These are phyloP conservation scores for Nezara viridula DNA, from an alignment of 2,888 invertebrate genomes.

Conservation along the genomic window DNA sequence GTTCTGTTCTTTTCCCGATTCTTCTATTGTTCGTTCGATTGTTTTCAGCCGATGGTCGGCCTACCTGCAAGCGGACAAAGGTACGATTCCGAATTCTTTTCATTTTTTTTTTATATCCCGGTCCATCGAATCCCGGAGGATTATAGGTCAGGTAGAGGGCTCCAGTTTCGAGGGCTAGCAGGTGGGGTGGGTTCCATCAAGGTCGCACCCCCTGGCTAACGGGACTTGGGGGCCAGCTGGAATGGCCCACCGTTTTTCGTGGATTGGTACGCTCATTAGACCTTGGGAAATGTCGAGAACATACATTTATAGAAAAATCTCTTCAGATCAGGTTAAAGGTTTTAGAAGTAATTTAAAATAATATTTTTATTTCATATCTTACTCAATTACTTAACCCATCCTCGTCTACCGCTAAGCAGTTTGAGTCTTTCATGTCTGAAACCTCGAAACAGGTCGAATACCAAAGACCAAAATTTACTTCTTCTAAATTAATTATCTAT, in stretches of 20 bases:
- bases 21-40: constrained; percentile 34
- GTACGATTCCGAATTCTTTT: constrained; percentile 44
- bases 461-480: too few relatives aligned
- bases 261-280: constrained; percentile 9
- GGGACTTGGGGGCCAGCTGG: constrained; percentile 47
- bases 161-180: constrained; percentile 53
- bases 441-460: too few relatives aligned
- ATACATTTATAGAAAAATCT: neutral
- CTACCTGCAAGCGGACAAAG: constrained; percentile 49
- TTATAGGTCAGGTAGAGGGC: constrained; percentile 58
- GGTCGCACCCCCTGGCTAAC: constrained; percentile 57
- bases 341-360: too few relatives aligned
- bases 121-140: constrained; percentile 56
- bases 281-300: neutral
- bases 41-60: constrained; percentile 24
- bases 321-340: neutral
- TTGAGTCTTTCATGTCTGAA: too few relatives aligned
- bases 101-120: constrained; percentile 50
- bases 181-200: constrained; percentile 57
- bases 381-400: too few relatives aligned
- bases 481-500: too few relatives aligned
- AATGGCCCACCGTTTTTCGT: neutral
- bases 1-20: neutral
- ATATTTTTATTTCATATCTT: too few relatives aligned
- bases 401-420: too few relatives aligned